phyloP scores from a whole-genome alignment of 2,113 vertebrate genomes.

The Psophia crepitans region DNA sequence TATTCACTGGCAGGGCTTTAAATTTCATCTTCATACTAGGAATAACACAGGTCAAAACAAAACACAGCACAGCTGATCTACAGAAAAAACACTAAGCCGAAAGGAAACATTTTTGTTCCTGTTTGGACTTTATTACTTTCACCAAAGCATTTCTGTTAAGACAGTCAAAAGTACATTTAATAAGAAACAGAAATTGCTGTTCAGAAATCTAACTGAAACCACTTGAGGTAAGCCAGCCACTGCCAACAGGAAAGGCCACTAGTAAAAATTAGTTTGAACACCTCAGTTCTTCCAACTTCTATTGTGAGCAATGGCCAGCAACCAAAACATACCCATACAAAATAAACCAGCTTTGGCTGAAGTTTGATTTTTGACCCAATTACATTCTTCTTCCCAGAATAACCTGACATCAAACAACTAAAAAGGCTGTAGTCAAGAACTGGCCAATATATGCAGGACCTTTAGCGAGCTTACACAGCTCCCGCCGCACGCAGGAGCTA shows the following conservation, averaged over 20 bases:
- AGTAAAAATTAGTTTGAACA: background rate
- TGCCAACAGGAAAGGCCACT: background rate
- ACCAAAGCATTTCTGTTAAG: background rate
- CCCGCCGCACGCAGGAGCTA: background rate
- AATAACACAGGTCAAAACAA: background rate
- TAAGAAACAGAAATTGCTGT: background rate
- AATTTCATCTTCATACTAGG: background rate
- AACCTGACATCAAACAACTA: background rate
- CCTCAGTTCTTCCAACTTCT: background rate
- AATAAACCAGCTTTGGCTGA: background rate
- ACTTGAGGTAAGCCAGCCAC: background rate
- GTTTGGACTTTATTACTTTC: background rate
- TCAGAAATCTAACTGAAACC: background rate
- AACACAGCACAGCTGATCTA: background rate
- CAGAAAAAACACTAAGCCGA: background rate
- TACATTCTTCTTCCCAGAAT: background rate
- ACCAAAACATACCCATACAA: background rate
- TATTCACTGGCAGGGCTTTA: background rate
- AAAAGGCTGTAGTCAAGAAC: background rate
- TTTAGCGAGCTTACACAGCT: background rate
- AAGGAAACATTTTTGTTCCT: background rate
- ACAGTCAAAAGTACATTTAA: background rate
- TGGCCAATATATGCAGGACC: background rate
- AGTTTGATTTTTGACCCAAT: background rate
- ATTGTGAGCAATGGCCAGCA: background rate